A percentile compares a stretch with the other conserved stretches of the same genome.
phyloP scores from a whole-genome alignment of 2,113 vertebrate species.

The Equus quagga region DNA sequence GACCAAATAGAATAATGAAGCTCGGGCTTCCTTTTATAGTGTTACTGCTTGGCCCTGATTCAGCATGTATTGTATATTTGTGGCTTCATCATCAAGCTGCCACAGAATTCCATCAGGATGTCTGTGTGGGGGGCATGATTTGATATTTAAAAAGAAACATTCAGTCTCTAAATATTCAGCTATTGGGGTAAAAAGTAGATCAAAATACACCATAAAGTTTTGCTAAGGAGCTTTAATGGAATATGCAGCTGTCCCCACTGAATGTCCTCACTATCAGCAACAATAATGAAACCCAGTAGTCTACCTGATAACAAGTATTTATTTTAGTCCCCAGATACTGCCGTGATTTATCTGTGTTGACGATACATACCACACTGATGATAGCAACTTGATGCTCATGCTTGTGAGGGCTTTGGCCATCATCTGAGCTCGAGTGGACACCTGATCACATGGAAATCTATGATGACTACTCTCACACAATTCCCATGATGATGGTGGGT shows the following conservation, averaged over 20 bases:
- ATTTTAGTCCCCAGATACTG: fast-evolving
- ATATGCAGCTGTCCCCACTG: neutral
- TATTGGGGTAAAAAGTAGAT: neutral
- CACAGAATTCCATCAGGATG: neutral
- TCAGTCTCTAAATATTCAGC: neutral
- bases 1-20: neutral
- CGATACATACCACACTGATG: fast-evolving
- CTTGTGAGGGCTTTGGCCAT: neutral
- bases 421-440: neutral
- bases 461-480: neutral
- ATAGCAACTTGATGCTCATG: neutral
- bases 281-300: neutral
- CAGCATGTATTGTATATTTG: neutral
- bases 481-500: neutral
- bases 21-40: neutral
- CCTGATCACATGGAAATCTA: fast-evolving
- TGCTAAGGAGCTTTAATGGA: neutral
- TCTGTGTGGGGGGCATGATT: neutral
- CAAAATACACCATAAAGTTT: neutral
- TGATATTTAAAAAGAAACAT: slow-evolving; percentile 52
- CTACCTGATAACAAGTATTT: too few species aligned
- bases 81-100: slow-evolving; percentile 13
- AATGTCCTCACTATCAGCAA: neutral
- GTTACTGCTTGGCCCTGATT: neutral
- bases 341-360: too few species aligned